Base-by-base conservation (phyloP, 2,797 vertebrate species). In the Arnoldichthys spilopterus region DNA sequence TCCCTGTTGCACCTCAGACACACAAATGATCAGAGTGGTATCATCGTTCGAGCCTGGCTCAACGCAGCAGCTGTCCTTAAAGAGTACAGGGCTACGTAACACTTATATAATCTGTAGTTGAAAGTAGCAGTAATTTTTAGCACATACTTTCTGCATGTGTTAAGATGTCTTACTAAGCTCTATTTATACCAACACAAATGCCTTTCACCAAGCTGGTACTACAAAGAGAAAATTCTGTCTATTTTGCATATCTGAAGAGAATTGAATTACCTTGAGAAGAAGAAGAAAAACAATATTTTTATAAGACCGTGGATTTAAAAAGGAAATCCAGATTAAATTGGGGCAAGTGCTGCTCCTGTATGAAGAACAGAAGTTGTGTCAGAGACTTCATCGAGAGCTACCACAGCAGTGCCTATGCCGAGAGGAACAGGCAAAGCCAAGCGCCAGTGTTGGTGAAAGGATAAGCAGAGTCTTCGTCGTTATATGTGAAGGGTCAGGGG, bases 121-220 rank as follows among this genome's bases (percentile, higher is more conserved):
- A 77, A 83, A 80, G 86, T 82, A 85, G 73, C 69, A 67, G 74
- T 79, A 43, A 62, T 83, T 87, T 86, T 80, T 85, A 83, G 84
- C 85, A 87, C 83, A 85, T 82, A 86, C 87, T 88, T 81, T 87
- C 76, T 88, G 91, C 92, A 93, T 92, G 92, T 91, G 87, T 89
- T 83, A 79, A 85, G 85, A 88, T 89, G 83, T 91, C 82, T 78
- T 82, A 86, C 86, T 76, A 85, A 71, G 83, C 83, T 86, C 40
- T 88, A 86, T 91, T 88, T 90, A 81, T 80, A 85, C 85, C 86
- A 75, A 86, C 63, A 78, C 62, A 74, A 87, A 92, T 93, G 93
- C 95, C 95, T 98, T 96, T 97, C 96, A 97, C 96, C 97, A 96
- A 92, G 93, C 94, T 94, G 95, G 89, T 93, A 90, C 91, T 86